Conservation (phyloP, 2,113 vertebrate genomes). For the Recurvirostra avosetta region DNA sequence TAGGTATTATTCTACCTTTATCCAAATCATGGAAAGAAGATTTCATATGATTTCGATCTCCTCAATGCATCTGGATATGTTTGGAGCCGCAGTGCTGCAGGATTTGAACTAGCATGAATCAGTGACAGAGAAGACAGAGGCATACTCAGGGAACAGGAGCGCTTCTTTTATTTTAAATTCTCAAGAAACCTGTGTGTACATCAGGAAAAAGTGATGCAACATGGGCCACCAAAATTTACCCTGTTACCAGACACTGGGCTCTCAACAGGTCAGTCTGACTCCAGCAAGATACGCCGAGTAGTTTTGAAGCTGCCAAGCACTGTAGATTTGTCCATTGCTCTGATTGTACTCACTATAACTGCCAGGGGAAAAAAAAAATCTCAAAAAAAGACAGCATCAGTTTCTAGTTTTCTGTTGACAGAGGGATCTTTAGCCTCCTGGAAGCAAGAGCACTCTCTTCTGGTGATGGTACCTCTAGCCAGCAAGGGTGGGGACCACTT, state of each 20-base stretch:
- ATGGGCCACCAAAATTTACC: not conserved
- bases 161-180: not conserved
- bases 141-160: not conserved
- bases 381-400: not conserved
- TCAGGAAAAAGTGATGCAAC: not conserved
- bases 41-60: not conserved
- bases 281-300: not conserved
- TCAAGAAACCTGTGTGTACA: not conserved
- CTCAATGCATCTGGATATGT: not conserved
- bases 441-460: not conserved
- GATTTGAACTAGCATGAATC: not conserved
- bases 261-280: not conserved
- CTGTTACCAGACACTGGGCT: not conserved
- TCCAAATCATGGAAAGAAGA: not conserved
- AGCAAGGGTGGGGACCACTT: too few relatives aligned
- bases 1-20: not conserved
- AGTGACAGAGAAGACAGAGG: not conserved
- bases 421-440: not conserved
- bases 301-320: not conserved
- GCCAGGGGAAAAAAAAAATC: rapidly evolving
- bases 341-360: not conserved
- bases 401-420: not conserved
- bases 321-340: not conserved
- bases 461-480: not conserved
- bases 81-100: not conserved